Conservation (phyloP, 2,888 invertebrate genomes). For the Ochlodes sylvanus region DNA sequence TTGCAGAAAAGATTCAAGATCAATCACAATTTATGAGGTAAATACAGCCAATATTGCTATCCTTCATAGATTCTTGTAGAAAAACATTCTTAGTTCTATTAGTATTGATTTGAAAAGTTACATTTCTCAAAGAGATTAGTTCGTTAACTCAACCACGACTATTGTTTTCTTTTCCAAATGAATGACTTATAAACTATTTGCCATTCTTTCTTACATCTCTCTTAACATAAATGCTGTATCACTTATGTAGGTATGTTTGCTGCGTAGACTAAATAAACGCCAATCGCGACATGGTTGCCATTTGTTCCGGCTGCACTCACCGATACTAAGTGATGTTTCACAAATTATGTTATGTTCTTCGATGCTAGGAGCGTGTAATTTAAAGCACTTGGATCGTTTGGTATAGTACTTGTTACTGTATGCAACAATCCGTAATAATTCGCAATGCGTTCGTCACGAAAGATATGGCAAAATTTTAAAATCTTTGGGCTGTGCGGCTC, state of each 20-base stretch:
- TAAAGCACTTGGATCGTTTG: neutral
- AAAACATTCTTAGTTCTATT: neutral
- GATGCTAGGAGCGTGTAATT: neutral
- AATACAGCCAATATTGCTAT: constrained; percentile 22
- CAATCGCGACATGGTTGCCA: constrained; percentile 70
- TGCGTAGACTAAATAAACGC: constrained; percentile 40
- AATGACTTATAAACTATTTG: constrained; percentile 1
- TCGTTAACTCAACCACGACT: constrained; percentile 15
- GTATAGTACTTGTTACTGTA: too few relatives aligned
- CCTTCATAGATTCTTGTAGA: neutral
- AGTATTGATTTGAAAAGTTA: neutral
- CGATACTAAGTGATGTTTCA: too few relatives aligned
- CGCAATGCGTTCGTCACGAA: too few relatives aligned
- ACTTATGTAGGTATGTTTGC: constrained; percentile 43
- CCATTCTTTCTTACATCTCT: constrained; percentile 25
- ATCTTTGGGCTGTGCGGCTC: too few relatives aligned
- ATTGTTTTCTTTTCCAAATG: constrained; percentile 17
- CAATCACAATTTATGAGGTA: constrained; percentile 57
- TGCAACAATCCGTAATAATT: too few relatives aligned
- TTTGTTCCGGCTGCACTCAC: constrained; percentile 37
- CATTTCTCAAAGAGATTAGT: constrained; percentile 27
- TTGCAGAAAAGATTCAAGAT: constrained; percentile 55
- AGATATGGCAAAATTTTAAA: too few relatives aligned
- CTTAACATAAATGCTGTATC: constrained; percentile 38
- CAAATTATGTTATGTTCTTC: neutral